Evolutionary conservation across 2,888 invertebrate genomes (phyloP), one percentile per base, ranked within the genome.

Genomic region (Xylota segnis): DNA sequence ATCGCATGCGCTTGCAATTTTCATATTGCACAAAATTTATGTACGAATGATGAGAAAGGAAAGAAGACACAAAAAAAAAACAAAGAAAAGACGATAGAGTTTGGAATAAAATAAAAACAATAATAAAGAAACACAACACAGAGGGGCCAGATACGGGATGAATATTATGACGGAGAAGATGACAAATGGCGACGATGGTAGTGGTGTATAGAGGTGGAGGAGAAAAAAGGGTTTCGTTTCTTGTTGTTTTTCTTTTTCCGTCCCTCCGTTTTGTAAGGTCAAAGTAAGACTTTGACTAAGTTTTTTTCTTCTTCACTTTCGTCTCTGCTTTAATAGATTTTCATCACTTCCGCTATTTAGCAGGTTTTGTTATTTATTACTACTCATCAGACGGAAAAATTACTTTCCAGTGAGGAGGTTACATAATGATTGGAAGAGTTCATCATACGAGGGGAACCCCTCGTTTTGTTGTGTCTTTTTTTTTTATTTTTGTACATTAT

Each of bases 1-100:
- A 72, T 86, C 86, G 86, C 86, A 86, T 86, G 86, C 86, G 86
- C 86, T 86, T 86, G 86, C 86, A 86, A 61, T 86, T 84, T 86
- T 86, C 71, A 77, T 68, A 47, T 72, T 86, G 86, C 86, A 82
- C 66, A 81, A 74, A 58, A 37, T 75, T 65, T 63, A 45, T 84
- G 29, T 83, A 58, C 61, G 68, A 58, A 56, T 56, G 68, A 58
- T 83, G 66, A 45, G 63, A 32, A 52, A 43, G 16, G 14, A 47
- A 45, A 76, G n/a, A 45, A 37, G 10, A 58, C 59, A 58, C 59
- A 27, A 75, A 2, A 16, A 37, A 34, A 10, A 23, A 23, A 59
- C n/a, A 23, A 12, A 5, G 12, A 6, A 40, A 50, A 27, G 40
- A 75, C 18, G 43, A 82, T 43, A 66, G 68, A 77, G 32, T 56